Evolutionary conservation across 1,140 invertebrate genomes (phyloP).

Genomic region (Muscidifurax raptorellus): DNA sequence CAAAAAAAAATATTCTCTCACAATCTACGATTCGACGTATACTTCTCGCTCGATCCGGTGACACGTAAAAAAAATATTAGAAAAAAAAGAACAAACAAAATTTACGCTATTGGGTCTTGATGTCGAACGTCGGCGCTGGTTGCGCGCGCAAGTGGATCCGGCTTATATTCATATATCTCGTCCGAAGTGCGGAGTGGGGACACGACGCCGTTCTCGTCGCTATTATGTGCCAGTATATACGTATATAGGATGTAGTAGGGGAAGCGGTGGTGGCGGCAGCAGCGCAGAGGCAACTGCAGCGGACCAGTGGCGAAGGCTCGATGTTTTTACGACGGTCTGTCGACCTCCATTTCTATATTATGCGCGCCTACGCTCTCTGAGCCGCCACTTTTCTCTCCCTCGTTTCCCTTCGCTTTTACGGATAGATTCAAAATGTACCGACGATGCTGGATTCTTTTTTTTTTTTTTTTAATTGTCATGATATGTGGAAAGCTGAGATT

Average conservation of each 20-base stretch:
- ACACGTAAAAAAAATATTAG: neutral
- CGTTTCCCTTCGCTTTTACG: neutral
- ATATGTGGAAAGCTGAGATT: too few relatives aligned
- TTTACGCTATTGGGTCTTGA: neutral
- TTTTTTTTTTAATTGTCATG: neutral
- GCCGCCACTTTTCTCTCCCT: neutral
- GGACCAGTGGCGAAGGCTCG: slow-evolving; percentile 13
- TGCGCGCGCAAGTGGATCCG: neutral
- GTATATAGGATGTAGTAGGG: too few relatives aligned
- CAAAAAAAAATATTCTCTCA: too few relatives aligned
- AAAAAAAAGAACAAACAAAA: neutral
- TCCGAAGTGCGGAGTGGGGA: neutral
- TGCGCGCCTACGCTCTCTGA: neutral
- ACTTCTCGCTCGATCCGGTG: too few relatives aligned
- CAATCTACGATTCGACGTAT: too few relatives aligned
- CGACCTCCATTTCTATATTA: neutral
- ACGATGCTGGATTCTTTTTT: neutral
- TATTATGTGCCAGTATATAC: neutral
- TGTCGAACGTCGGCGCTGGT: neutral
- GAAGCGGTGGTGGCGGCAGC: slow-evolving; percentile 32
- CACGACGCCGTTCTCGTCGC: neutral
- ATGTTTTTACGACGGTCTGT: slow-evolving; percentile 62
- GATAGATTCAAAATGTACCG: neutral
- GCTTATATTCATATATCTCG: neutral
- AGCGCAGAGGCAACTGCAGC: slow-evolving; percentile 53